Evolutionary conservation across 2,797 vertebrate genomes (phyloP).

Genomic region (Mycteria americana): DNA sequence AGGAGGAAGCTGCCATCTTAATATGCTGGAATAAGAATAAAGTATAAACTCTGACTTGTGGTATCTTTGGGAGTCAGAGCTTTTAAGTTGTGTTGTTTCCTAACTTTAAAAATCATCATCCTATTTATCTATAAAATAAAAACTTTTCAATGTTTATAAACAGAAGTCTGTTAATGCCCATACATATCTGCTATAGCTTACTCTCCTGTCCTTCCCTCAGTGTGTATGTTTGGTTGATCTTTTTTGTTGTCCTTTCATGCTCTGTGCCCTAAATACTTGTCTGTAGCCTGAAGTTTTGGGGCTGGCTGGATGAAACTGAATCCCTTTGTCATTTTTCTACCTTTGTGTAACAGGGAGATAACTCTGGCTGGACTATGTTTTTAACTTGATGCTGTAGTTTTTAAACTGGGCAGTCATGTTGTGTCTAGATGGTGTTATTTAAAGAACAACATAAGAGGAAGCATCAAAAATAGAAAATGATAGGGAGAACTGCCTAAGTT

Average conservation of each 20-base stretch:
- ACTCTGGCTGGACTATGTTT: not conserved
- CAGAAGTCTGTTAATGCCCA: not conserved
- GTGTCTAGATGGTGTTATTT: not conserved
- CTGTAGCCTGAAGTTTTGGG: not conserved
- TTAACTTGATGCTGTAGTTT: not conserved
- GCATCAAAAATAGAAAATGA: constrained; percentile 9
- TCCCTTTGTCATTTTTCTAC: not conserved
- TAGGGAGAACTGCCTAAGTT: not conserved
- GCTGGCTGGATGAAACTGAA: not conserved
- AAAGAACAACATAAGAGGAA: constrained; percentile 4
- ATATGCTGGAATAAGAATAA: not conserved
- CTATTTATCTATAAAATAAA: constrained; percentile 69
- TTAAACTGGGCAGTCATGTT: not conserved
- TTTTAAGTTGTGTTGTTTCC: constrained; percentile 43
- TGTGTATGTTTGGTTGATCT: not conserved
- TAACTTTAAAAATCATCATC: constrained; percentile 32
- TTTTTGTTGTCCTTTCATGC: not conserved
- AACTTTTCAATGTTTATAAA: constrained; percentile 57
- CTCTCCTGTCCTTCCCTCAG: not conserved
- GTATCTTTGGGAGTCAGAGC: constrained; percentile 6
- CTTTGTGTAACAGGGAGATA: not conserved
- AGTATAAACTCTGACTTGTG: not conserved
- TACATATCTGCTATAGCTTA: not conserved
- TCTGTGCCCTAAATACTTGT: not conserved
- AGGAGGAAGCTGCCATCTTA: constrained; percentile 20